Base-by-base conservation (phyloP, 2,113 vertebrate species). In the Thunnus thynnus region DNA sequence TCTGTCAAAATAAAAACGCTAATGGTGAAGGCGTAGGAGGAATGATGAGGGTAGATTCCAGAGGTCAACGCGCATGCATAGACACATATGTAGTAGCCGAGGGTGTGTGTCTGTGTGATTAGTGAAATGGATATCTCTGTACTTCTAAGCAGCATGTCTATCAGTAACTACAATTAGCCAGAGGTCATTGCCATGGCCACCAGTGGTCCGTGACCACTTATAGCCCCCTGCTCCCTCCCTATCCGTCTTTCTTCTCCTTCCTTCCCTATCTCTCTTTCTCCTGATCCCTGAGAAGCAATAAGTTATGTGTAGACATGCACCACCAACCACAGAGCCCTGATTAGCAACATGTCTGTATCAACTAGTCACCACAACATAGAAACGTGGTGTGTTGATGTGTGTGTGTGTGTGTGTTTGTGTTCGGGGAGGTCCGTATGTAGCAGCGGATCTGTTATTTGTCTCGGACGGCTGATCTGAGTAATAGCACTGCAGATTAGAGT, bases 111-210 rank as follows among this genome's bases (percentile, higher is more conserved):
- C 25, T 65, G 80, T 61, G 64, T 80, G 85, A 85, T 85, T 79
- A 80, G 83, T 64, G 83, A 73, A 84, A 86, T 85, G 84, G 80
- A 89, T 90, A 91, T 87, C 77, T 83, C 79, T 82, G 73, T 55
- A 78, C 78, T 87, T 88, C 69, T 76, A 76, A 87, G 84, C 56
- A 81, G 82, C 84, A 62, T 85, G 91, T 91, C 86, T 88, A 90
- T 92, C 88, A 91, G 85, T 73, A 78, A 84, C 86, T 82, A 73
- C 87, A 91, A 92, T 92, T 93, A 93, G 83, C 82, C 73, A 88
- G 83, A 88, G 93, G 86, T 93, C 89, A 87, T 79, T 86, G 82
- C 90, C 80, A 87, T 88, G 85, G 65, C 80, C 85, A 86, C 79
- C 68, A 68, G 66, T 84, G 84, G 76, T 72, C 84, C 76, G 17